Base-by-base conservation (phyloP, 2,888 invertebrate genomes). In the Trichacis sp. region DNA sequence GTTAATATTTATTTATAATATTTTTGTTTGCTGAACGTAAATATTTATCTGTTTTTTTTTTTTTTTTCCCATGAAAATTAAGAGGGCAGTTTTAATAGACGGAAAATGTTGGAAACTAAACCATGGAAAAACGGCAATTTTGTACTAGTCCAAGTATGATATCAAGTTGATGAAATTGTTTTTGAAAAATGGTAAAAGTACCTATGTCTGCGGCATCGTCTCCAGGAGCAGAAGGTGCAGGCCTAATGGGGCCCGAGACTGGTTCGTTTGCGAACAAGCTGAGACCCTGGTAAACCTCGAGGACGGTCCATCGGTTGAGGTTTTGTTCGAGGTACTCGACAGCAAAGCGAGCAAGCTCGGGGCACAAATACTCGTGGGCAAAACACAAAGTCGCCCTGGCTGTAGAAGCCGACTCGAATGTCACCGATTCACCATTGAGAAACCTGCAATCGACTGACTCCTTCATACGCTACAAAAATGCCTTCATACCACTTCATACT, bases 341-440 rank as follows among this genome's bases (percentile, higher is more conserved):
- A 76, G 93, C 93, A 59, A 89, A 87, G 66, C 89, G 88, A 1
- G 91, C 90, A 50, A 94, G 86, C 15, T 89, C 90, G 4, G 89
- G 88, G 73, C 93, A 91, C 45, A 92, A 86, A 77, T 93, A 91
- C 76, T 91, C 91, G 77, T 92, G 90, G 17, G 93, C 92, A 1
- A 91, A 91, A 68, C 91, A 90, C 19, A 94, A 87, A 0, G 93
- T 88, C 36, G 89, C 88, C 18, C 93, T 86, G 4, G 92, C 92
- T 0, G 90, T 90, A 11, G 85, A 85, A 8, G 90, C 88, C 0
- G 90, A 88, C 70, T 88, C 88, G 46, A 92, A 86, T 49, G 87
- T 85, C 9, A 89, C 87, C 1, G 88, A 87, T 67, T 90, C 89
- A 49, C 88, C 88, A 78, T 91, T 90, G 69, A 91, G 86, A 79